These are phyloP conservation scores for Teinopalpus imperialis DNA, from an alignment of 2,888 invertebrate species.

Conservation along the genomic window DNA sequence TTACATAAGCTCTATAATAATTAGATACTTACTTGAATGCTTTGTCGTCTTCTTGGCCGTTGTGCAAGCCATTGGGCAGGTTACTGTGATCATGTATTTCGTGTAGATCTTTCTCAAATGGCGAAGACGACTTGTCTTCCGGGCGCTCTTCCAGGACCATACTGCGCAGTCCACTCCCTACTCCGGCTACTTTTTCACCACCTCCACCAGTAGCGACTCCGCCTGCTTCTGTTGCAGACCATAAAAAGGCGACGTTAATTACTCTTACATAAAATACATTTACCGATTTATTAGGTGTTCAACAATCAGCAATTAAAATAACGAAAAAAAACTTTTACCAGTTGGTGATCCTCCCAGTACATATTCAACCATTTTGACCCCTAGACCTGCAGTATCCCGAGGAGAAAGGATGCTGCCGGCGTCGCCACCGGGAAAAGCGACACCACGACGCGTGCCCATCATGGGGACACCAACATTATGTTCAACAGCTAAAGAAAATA, in stretches of 20 bases:
- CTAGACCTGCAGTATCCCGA: conserved; percentile 94
- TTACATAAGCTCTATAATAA: too few species aligned
- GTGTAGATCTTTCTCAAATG: conserved; percentile 74
- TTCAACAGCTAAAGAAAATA: conserved; percentile 43
- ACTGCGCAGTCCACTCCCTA: conserved; percentile 68
- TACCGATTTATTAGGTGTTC: not conserved
- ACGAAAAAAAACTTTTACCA: conserved; percentile 47
- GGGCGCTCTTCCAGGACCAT: conserved; percentile 72
- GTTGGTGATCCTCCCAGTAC: conserved; percentile 96
- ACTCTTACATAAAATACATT: not conserved
- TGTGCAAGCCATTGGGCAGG: conserved; percentile 81
- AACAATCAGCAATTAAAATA: conserved; percentile 28
- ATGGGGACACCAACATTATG: conserved; percentile 74
- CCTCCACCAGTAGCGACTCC: conserved; percentile 56
- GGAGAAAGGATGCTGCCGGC: conserved; percentile 87
- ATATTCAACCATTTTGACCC: conserved; percentile 99
- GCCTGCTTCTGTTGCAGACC: conserved; percentile 51
- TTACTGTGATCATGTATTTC: conserved; percentile 71
- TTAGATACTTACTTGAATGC: conserved; percentile 89
- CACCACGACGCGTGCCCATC: conserved; percentile 89
- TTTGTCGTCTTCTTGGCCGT: conserved; percentile 91
- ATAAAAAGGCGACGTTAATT: conserved; percentile 2
- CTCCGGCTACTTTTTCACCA: conserved; percentile 66
- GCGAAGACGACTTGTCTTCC: conserved; percentile 71
- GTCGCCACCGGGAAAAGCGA: conserved; percentile 84